phyloP scores from a whole-genome alignment of 92 coral and sea anemone species.

The Epizoanthus rinbou region DNA sequence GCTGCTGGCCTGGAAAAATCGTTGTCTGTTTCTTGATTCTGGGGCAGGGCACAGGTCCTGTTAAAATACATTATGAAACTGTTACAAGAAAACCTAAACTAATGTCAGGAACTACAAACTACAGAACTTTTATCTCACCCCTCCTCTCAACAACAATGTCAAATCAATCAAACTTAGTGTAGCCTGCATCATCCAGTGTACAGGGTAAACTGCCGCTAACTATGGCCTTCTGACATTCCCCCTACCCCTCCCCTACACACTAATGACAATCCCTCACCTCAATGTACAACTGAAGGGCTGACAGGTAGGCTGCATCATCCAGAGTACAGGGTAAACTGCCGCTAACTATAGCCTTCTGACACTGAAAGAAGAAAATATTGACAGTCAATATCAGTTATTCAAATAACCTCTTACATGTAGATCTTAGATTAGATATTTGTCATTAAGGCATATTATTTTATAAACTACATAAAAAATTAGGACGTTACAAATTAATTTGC shows the following conservation, averaged over 20 bases:
- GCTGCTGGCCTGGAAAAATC: conserved; percentile 64
- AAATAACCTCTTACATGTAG: too few relatives aligned
- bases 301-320: conserved; percentile 88
- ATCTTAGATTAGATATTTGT: too few relatives aligned
- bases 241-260: too few relatives aligned
- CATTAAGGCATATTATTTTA: too few relatives aligned
- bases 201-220: conserved; percentile 54
- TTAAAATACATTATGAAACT: too few relatives aligned
- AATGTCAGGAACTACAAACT: too few relatives aligned
- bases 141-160: background rate
- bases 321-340: conserved; percentile 82
- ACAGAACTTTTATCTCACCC: too few relatives aligned
- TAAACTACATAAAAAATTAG: too few relatives aligned
- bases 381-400: too few relatives aligned
- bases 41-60: conserved; percentile 72
- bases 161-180: background rate
- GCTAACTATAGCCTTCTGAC: conserved; percentile 90
- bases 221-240: conserved; percentile 90
- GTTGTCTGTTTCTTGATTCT: conserved; percentile 53
- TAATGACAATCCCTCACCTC: conserved; percentile 59
- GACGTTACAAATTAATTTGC: too few relatives aligned
- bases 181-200: conserved; percentile 41
- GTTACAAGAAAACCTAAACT: too few relatives aligned
- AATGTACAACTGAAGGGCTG: conserved; percentile 90
- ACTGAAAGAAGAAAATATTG: conserved; percentile 49